A percentile compares a stretch with the other conserved stretches of the same genome.
phyloP scores from a whole-genome alignment of 2,113 vertebrate species.

The Pholis gunnellus region DNA sequence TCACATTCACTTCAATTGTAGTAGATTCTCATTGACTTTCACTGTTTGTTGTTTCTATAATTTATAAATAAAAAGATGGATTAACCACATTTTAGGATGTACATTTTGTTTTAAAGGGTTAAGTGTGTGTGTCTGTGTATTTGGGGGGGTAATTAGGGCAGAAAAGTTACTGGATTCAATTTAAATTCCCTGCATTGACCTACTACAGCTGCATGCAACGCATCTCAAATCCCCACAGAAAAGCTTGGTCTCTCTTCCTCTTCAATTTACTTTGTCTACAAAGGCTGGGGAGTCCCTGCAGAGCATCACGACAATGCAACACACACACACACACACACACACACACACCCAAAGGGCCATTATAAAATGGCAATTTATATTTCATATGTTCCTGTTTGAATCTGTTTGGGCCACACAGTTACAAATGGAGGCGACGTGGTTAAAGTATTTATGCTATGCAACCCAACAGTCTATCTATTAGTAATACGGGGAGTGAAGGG shows the following conservation, averaged over 20 bases:
- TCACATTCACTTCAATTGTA: neutral
- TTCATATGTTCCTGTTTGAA: constrained; percentile 90
- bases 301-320: constrained; percentile 57
- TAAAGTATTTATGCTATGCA: constrained; percentile 95
- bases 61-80: neutral
- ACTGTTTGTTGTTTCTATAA: too few species aligned
- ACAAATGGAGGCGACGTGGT: constrained; percentile 90
- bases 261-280: constrained; percentile 90
- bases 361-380: constrained; percentile 94
- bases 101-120: neutral
- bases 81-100: neutral
- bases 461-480: constrained; percentile 91
- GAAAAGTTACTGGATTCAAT: constrained; percentile 88
- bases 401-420: constrained; percentile 85
- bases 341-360: constrained; percentile 87
- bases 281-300: constrained; percentile 48
- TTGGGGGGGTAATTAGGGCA: constrained; percentile 79
- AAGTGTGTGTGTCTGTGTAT: constrained; percentile 3
- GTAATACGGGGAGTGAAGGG: constrained; percentile 86
- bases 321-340: constrained; percentile 79
- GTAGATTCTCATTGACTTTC: neutral
- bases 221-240: constrained; percentile 80
- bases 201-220: constrained; percentile 68
- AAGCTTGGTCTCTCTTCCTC: constrained; percentile 56
- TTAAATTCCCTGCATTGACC: constrained; percentile 84